phyloP scores from a whole-genome alignment of 1,140 invertebrate species.

The Hypothenemus hampei region DNA sequence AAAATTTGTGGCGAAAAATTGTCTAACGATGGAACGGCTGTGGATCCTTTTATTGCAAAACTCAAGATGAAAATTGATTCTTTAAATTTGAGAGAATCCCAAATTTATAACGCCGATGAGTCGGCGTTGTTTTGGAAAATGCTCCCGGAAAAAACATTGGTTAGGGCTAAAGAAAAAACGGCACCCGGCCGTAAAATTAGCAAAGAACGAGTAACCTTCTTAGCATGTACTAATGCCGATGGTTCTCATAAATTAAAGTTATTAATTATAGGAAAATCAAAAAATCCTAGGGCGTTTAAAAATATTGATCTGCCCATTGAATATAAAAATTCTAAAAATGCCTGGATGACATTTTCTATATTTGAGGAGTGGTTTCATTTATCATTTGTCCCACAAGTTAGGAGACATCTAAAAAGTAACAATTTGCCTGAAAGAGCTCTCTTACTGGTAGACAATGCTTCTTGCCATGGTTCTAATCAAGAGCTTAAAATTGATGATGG shows the following conservation, averaged over 20 bases:
- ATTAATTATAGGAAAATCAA: slow-evolving; percentile 31
- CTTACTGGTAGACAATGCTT: neutral
- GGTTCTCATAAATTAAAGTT: slow-evolving; percentile 41
- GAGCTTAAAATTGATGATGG: neutral
- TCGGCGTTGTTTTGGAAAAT: too few species aligned
- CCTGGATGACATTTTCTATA: slow-evolving; percentile 26
- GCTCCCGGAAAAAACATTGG: too few species aligned
- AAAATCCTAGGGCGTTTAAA: slow-evolving; percentile 38
- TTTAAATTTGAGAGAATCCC: too few species aligned
- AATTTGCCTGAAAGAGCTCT: neutral
- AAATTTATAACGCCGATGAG: too few species aligned
- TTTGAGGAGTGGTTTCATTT: neutral
- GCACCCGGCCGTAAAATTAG: too few species aligned
- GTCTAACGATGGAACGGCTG: too few species aligned
- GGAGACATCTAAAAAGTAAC: neutral
- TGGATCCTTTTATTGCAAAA: too few species aligned
- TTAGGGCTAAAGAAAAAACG: too few species aligned
- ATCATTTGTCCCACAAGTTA: neutral
- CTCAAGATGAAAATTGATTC: too few species aligned
- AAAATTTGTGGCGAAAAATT: too few species aligned
- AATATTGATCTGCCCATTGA: slow-evolving; percentile 35
- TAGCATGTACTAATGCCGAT: slow-evolving; percentile 43
- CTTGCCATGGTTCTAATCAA: neutral
- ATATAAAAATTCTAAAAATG: slow-evolving; percentile 39
- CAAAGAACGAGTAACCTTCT: too few species aligned